A percentile compares a stretch with the other conserved stretches of the same genome.
Evolutionary conservation across 2,888 invertebrate genomes (phyloP).

Genomic region (Agapetus fuscipes): DNA sequence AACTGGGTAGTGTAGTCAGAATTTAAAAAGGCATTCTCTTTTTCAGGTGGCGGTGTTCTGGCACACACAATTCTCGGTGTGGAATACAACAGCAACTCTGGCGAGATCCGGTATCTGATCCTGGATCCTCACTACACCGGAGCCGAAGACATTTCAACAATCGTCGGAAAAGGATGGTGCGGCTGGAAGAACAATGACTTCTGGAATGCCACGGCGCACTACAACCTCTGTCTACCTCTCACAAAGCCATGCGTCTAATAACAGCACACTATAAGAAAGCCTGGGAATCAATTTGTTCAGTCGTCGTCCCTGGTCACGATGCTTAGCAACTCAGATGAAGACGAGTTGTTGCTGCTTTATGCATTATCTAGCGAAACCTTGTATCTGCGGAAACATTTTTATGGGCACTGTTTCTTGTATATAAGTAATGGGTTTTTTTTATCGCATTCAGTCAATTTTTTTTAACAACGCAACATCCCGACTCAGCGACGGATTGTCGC

Average conservation of each 20-base stretch:
- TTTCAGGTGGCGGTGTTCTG: constrained; percentile 84
- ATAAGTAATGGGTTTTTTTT: too few relatives aligned
- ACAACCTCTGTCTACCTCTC: constrained; percentile 92
- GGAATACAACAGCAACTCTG: constrained; percentile 70
- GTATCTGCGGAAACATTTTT: too few relatives aligned
- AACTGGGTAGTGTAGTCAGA: too few relatives aligned
- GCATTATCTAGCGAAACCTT: too few relatives aligned
- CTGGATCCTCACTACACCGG: constrained; percentile 98
- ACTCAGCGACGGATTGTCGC: too few relatives aligned
- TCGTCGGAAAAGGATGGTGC: constrained; percentile 87
- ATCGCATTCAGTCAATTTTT: too few relatives aligned
- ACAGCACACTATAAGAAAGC: neutral
- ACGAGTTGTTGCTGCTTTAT: too few relatives aligned
- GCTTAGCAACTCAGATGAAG: too few relatives aligned
- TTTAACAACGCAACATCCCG: too few relatives aligned
- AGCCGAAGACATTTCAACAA: constrained; percentile 63
- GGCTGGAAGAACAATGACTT: constrained; percentile 93
- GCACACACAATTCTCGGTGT: constrained; percentile 98
- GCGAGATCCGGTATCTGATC: constrained; percentile 84
- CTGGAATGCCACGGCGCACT: constrained; percentile 92
- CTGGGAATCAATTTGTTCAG: neutral
- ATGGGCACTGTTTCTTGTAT: too few relatives aligned
- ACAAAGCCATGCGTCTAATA: constrained; percentile 33
- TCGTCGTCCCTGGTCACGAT: too few relatives aligned
- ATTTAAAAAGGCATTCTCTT: constrained; percentile 2